phyloP scores from a whole-genome alignment of 2,113 vertebrate species.

The Prunella fulvescens region DNA sequence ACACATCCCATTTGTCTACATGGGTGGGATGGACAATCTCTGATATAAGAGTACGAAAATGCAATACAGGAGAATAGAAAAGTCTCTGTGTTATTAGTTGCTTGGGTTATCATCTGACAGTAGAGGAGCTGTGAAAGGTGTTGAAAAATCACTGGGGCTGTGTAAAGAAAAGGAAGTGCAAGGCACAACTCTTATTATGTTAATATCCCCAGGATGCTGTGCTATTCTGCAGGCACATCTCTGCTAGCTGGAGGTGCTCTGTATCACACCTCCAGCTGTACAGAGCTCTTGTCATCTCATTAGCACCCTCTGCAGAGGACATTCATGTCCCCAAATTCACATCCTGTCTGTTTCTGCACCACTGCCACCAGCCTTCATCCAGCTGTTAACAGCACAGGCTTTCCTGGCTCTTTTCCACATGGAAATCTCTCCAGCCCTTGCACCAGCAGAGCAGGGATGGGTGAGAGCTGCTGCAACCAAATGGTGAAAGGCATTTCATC shows the following conservation, averaged over 20 bases:
- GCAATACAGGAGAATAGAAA: background rate
- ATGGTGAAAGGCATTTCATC: background rate
- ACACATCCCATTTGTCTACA: accelerated
- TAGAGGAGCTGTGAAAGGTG: background rate
- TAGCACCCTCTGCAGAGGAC: background rate
- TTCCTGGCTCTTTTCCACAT: accelerated
- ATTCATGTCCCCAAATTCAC: background rate
- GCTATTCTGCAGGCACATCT: background rate
- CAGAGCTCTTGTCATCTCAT: background rate
- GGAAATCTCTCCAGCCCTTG: background rate
- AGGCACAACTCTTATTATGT: background rate
- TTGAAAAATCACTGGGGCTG: background rate
- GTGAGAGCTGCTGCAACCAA: background rate
- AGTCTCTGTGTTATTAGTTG: background rate
- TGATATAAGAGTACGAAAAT: background rate
- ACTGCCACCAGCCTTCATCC: background rate
- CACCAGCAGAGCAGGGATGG: background rate
- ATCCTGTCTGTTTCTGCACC: background rate
- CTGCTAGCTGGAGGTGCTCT: background rate
- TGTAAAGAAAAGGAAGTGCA: background rate
- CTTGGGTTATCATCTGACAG: background rate
- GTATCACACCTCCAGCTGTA: background rate
- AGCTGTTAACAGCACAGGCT: background rate
- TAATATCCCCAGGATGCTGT: background rate
- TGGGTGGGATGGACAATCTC: background rate